Base-by-base conservation (phyloP, 1,140 invertebrate genomes). In the Stenopsyche tienmushanensis region DNA sequence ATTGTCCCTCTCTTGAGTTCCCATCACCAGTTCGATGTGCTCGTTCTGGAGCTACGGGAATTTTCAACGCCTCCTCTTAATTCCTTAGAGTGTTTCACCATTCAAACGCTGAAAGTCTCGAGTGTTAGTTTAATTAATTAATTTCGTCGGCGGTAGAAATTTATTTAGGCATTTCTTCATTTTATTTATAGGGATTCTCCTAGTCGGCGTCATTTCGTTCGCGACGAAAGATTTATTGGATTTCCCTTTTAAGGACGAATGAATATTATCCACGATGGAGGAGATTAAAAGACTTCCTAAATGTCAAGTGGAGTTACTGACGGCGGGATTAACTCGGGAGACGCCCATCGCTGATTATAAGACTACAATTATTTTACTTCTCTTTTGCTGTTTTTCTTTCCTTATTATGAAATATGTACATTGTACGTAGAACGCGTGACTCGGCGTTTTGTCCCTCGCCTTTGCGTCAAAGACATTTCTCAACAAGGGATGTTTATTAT, bases 211-310 rank as follows among this genome's bases (percentile, higher is more conserved):
- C 29, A 34, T 34, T 13, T 34, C 29, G 17, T 47, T 47, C 10
- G 18, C 44, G 44, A 8, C 44, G 44, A 18, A 47, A 47, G 44
- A 47, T 47, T 47, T 47, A 47, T 47, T 15, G 44, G 44, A 47
- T 47, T 47, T 20, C 44, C 10, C 44, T 47, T 47, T 47, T 20
- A 20, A 47, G 44, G 44, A 49, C 17, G 21, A 49, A 49, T 23
- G 47, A 49, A 23, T 49, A 49, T 49, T 49, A 49, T 23, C 47
- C 23, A 53, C 23, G 29, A 5, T 34, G 29, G 13, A 7, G 29
- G 29, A 53, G 20, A 53, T 53, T 53, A 53, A 53, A 53, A 53
- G 3, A 53, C 50, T 53, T 53, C 50, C 10, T 26, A 53, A 53
- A 53, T 26, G 50, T 53, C 50, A 49, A 49, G 45, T 18, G 45